phyloP scores from a whole-genome alignment of 2,888 invertebrate genomes.

The Erebia palarica region DNA sequence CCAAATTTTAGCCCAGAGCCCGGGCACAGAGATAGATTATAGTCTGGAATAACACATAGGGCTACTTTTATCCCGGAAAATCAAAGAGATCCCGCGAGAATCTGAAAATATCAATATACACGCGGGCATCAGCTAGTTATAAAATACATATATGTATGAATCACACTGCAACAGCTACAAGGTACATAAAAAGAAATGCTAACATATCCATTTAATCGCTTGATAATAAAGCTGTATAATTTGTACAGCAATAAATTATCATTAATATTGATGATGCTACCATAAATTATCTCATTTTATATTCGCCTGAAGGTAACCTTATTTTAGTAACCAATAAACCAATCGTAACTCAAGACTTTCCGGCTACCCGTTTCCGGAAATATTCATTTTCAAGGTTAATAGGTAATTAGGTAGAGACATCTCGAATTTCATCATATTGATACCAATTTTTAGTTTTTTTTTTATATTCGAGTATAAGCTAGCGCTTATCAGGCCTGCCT shows the following conservation, averaged over 20 bases:
- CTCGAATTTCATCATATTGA: slow-evolving; percentile 4
- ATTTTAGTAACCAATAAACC: slow-evolving; percentile 2
- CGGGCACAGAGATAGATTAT: too few species aligned
- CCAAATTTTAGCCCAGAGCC: too few species aligned
- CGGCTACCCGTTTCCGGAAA: slow-evolving; percentile 6
- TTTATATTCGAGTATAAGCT: too few species aligned
- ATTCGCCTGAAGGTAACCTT: neutral
- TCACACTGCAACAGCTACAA: neutral
- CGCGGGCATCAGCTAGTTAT: too few species aligned
- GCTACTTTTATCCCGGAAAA: too few species aligned
- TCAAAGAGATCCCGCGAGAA: too few species aligned
- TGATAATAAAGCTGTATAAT: slow-evolving; percentile 10
- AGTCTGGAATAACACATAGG: too few species aligned
- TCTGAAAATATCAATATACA: too few species aligned
- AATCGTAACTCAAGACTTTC: slow-evolving; percentile 6
- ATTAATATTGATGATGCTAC: slow-evolving; percentile 9
- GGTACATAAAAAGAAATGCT: neutral
- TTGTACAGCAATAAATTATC: neutral
- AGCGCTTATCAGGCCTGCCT: too few species aligned
- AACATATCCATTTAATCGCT: neutral
- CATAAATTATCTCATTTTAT: neutral
- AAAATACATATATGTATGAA: neutral
- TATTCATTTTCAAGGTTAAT: slow-evolving; percentile 8
- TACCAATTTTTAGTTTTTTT: neutral
- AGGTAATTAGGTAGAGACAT: neutral